A percentile compares a stretch with the other conserved stretches of the same genome.
These are phyloP conservation scores for Chlorops oryzae DNA, from an alignment of 1,140 invertebrate genomes.

Conservation along the genomic window DNA sequence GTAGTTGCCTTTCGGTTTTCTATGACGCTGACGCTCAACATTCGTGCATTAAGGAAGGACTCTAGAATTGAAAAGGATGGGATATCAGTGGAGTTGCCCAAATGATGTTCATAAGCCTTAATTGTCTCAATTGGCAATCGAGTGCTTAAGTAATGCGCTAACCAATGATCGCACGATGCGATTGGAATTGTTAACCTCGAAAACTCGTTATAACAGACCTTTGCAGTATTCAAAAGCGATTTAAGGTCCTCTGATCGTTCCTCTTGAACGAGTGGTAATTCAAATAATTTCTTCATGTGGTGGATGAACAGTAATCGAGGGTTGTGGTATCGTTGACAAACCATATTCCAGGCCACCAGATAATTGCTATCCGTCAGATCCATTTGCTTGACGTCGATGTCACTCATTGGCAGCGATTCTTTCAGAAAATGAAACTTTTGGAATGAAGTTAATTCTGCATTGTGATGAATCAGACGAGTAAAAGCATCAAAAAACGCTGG, in stretches of 20 bases:
- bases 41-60: not conserved
- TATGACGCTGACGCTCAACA: not conserved
- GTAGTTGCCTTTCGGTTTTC: not conserved
- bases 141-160: not conserved
- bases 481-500: not conserved
- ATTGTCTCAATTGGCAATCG: not conserved
- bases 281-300: not conserved
- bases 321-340: not conserved
- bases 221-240: not conserved
- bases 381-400: not conserved
- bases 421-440: not conserved
- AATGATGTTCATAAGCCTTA: slow-evolving; percentile 2
- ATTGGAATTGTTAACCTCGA: not conserved
- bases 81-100: not conserved
- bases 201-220: not conserved
- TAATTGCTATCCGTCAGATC: not conserved
- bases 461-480: not conserved
- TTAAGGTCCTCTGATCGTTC: not conserved
- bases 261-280: not conserved
- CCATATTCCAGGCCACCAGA: not conserved
- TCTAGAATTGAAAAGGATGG: not conserved
- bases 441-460: not conserved
- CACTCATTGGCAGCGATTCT: not conserved
- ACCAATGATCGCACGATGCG: not conserved
- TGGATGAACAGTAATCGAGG: not conserved